Conservation (phyloP, 1,140 invertebrate species). For the Rhysida immarginata region DNA sequence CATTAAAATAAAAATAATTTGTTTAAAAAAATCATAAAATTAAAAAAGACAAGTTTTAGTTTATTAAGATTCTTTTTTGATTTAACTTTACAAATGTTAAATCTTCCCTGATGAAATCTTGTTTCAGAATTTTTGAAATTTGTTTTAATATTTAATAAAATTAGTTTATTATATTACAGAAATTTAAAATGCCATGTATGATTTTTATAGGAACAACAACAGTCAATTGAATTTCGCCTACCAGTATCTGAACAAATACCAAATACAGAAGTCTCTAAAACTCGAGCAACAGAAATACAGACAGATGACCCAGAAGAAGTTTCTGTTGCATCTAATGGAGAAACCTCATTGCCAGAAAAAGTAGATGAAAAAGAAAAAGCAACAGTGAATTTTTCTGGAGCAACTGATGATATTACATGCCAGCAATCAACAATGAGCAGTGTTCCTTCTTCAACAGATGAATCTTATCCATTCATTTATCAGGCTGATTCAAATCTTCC, state of each 20-base stretch:
- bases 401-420: neutral
- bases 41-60: neutral
- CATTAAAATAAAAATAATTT: too few species aligned
- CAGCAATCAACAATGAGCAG: neutral
- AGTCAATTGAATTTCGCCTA: neutral
- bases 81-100: neutral
- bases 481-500: constrained; percentile 13
- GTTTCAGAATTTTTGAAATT: neutral
- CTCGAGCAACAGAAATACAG: neutral
- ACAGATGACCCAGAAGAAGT: neutral
- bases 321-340: neutral
- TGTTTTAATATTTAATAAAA: neutral
- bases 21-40: too few species aligned
- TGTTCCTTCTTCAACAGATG: constrained; percentile 5
- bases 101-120: neutral
- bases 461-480: constrained; percentile 13
- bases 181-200: neutral
- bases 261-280: neutral
- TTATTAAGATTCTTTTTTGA: neutral
- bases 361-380: constrained; percentile 11
- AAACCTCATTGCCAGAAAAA: constrained; percentile 19
- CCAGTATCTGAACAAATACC: neutral
- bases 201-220: neutral
- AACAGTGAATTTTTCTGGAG: neutral
- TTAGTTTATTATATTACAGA: neutral